Percentiles rank a stretch among this genome's conserved stretches.
phyloP scores from a whole-genome alignment of 2,113 vertebrate genomes.

The Cricetomys ansorgei region DNA sequence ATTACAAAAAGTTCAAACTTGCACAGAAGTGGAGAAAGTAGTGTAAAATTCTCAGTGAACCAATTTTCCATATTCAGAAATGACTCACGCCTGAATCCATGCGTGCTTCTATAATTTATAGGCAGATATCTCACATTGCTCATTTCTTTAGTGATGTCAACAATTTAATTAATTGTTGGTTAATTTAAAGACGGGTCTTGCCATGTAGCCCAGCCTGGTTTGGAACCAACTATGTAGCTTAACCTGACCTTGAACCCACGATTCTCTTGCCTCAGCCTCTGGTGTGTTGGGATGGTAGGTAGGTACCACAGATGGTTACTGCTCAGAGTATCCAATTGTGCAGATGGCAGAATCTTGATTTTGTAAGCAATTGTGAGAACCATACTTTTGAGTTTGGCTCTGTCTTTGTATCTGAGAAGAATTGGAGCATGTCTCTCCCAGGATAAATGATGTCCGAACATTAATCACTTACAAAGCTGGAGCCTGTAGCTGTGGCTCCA shows the following conservation, averaged over 20 bases:
- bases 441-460: constrained; percentile 30
- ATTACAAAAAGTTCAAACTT: background rate
- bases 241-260: background rate
- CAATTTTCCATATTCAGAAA: background rate
- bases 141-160: background rate
- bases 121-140: background rate
- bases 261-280: background rate
- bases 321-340: background rate
- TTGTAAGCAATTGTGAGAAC: background rate
- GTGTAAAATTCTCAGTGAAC: background rate
- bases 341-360: background rate
- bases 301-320: background rate
- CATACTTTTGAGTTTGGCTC: background rate
- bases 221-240: background rate
- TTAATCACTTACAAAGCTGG: constrained; percentile 3
- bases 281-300: background rate
- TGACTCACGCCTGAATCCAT: background rate
- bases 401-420: background rate
- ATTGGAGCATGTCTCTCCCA: background rate
- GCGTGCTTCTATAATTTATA: background rate
- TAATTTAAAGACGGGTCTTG: background rate
- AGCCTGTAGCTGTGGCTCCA: background rate
- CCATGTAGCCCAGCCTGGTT: background rate
- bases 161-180: background rate
- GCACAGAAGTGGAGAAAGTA: background rate